Evolutionary conservation across 2,888 invertebrate species (phyloP).

Genomic region (Coenonympha arcania): DNA sequence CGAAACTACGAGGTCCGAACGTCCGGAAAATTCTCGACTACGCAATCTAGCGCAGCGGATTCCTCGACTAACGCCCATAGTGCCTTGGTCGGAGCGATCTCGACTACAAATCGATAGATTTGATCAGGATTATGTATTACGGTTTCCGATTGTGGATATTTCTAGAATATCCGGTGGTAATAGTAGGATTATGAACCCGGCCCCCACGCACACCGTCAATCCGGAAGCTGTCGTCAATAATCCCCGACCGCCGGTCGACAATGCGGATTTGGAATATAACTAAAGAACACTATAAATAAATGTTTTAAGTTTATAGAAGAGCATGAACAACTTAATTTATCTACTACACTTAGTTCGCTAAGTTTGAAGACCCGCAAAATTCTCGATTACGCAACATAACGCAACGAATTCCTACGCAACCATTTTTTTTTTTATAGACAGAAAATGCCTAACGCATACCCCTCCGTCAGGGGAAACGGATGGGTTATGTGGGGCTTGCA

Average conservation of each 20-base stretch:
- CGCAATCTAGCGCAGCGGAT: conserved; percentile 52
- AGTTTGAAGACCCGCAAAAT: no score
- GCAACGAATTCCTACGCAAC: no score
- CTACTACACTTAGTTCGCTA: no score
- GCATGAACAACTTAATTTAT: neutral
- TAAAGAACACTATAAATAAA: conserved; percentile 2
- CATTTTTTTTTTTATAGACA: no score
- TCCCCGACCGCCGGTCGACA: conserved; percentile 35
- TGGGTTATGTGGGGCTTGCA: no score
- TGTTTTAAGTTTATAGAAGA: neutral
- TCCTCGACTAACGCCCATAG: conserved; percentile 36
- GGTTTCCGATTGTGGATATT: conserved; percentile 50
- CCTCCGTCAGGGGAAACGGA: no score
- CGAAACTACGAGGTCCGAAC: conserved; percentile 39
- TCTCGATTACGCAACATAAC: no score
- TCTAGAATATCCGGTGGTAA: conserved; percentile 42
- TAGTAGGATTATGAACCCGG: conserved; percentile 35
- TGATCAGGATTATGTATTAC: conserved; percentile 51
- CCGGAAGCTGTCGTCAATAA: conserved; percentile 38
- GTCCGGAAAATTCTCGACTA: conserved; percentile 48
- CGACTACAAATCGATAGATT: conserved; percentile 42
- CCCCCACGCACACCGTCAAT: conserved; percentile 36
- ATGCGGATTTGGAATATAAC: conserved; percentile 39
- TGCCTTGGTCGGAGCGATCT: conserved; percentile 47
- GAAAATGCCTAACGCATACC: no score